Conservation (phyloP, 2,797 vertebrate genomes). For the Falco berigora region DNA sequence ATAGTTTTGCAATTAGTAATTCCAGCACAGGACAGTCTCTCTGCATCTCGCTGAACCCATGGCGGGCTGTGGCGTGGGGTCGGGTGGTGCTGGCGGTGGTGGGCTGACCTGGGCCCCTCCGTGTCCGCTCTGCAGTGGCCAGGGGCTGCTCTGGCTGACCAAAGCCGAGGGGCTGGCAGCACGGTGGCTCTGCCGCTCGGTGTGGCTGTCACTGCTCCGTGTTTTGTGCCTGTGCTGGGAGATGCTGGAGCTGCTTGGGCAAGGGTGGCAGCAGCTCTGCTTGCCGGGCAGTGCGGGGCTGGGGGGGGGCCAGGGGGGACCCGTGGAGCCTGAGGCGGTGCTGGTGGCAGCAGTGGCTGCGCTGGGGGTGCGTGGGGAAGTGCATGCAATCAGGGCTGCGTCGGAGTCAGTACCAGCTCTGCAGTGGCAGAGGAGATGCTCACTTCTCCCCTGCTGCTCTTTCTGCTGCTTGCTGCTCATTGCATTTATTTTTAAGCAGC, state of each 20-base stretch:
- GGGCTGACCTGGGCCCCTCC: neutral
- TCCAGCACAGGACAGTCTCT: neutral
- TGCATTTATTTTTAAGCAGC: neutral
- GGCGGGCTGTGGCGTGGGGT: neutral
- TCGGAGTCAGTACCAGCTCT: neutral
- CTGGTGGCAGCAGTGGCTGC: neutral
- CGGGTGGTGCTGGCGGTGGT: rapidly evolving
- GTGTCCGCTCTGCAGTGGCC: rapidly evolving
- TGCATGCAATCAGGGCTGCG: rapidly evolving
- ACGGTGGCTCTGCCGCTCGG: neutral
- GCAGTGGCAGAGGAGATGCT: neutral
- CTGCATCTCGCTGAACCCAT: neutral
- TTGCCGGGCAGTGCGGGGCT: neutral
- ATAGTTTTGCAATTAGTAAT: slow-evolving; percentile 26
- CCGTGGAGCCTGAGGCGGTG: rapidly evolving
- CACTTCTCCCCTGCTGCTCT: neutral
- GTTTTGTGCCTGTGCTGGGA: neutral
- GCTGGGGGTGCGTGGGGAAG: neutral
- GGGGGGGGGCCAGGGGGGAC: neutral
- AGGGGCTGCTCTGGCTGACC: neutral
- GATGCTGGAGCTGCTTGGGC: neutral
- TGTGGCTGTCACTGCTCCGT: rapidly evolving
- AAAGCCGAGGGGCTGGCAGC: rapidly evolving
- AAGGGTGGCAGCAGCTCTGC: rapidly evolving
- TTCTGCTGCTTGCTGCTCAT: neutral